These are phyloP conservation scores for Nesogale talazaci DNA, from an alignment of 2,113 vertebrate species.

Conservation along the genomic window DNA sequence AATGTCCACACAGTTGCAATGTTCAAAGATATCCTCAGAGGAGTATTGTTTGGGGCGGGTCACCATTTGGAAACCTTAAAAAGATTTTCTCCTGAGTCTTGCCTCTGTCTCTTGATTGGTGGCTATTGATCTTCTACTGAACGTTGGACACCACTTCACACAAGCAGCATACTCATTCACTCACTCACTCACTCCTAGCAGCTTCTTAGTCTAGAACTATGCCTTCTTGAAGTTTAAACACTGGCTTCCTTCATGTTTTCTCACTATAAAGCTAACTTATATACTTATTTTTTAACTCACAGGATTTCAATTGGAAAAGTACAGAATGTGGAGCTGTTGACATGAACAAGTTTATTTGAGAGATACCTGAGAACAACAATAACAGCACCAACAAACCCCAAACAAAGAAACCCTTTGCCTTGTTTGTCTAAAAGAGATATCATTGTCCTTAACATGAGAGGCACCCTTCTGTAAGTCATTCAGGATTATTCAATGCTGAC, in stretches of 20 bases:
- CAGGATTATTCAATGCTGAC: neutral
- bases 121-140: neutral
- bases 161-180: neutral
- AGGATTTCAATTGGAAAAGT: neutral
- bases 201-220: neutral
- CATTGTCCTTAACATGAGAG: neutral
- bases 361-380: neutral
- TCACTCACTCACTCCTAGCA: neutral
- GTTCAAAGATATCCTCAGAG: neutral
- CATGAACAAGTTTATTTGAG: neutral
- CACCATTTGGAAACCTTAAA: neutral
- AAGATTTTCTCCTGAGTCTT: neutral
- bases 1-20: neutral
- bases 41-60: neutral
- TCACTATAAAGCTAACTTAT: neutral
- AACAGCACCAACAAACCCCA: no score
- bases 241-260: slow-evolving; percentile 17
- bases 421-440: neutral
- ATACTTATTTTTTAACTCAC: slow-evolving; percentile 9
- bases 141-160: neutral
- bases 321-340: neutral
- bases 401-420: neutral
- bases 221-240: neutral
- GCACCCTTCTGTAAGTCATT: neutral
- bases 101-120: neutral